phyloP scores from a whole-genome alignment of 2,797 vertebrate species.

The Notamacropus eugenii region DNA sequence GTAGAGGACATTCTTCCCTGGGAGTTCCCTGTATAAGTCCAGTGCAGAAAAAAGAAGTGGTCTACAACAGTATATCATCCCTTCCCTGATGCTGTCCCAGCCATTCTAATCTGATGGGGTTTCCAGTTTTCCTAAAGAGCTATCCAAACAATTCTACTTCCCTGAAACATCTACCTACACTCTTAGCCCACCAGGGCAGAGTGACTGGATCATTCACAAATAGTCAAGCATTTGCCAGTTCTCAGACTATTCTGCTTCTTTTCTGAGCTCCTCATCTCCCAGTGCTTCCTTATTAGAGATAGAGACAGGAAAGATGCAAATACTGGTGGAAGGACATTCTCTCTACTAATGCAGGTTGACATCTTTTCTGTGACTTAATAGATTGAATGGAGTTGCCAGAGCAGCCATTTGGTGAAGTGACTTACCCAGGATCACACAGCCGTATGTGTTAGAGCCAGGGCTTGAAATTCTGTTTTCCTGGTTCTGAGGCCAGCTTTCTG shows the following conservation, averaged over 20 bases:
- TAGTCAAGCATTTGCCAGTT: constrained; percentile 19
- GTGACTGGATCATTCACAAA: neutral
- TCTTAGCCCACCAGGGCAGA: neutral
- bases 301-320: neutral
- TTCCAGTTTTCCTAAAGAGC: constrained; percentile 21
- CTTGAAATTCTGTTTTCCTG: neutral
- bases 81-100: neutral
- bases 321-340: neutral
- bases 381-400: neutral
- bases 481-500: neutral
- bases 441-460: neutral
- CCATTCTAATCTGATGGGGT: neutral
- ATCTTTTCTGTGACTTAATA: too few species aligned
- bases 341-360: too few species aligned
- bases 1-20: neutral
- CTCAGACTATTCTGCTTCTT: neutral
- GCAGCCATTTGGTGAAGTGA: neutral
- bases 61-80: neutral
- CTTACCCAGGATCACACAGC: neutral
- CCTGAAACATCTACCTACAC: neutral
- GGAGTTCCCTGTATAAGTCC: constrained; percentile 18
- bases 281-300: neutral
- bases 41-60: constrained; percentile 44
- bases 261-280: neutral
- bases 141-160: constrained; percentile 16